These are phyloP conservation scores for Malurus elegans DNA, from an alignment of 2,113 vertebrate species.

Conservation along the genomic window DNA sequence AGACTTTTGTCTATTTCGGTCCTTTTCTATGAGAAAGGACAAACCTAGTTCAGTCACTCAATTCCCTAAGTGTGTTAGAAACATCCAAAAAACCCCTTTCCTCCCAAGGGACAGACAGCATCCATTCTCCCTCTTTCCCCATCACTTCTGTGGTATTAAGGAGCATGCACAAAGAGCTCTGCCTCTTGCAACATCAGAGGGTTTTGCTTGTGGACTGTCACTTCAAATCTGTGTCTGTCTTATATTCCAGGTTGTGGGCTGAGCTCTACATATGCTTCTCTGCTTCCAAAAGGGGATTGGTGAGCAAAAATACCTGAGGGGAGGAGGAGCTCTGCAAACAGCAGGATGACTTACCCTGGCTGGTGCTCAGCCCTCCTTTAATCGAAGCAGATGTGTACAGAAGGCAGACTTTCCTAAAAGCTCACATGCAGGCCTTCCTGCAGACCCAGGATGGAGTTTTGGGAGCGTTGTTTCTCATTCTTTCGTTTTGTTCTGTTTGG, in stretches of 20 bases:
- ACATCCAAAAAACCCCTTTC: background rate
- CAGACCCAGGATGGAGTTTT: background rate
- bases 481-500: background rate
- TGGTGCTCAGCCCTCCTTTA: background rate
- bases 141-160: background rate
- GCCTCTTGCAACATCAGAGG: background rate
- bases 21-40: background rate
- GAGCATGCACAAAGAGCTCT: background rate
- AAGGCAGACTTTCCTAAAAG: background rate
- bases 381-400: background rate
- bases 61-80: rapidly evolving
- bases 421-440: background rate
- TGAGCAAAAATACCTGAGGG: background rate
- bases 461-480: background rate
- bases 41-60: background rate
- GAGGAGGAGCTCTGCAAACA: background rate
- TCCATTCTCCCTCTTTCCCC: background rate
- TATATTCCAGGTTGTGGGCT: background rate
- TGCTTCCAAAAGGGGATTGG: background rate
- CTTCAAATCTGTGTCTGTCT: background rate
- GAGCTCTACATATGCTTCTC: background rate
- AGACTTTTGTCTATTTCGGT: background rate
- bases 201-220: background rate
- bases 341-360: background rate
- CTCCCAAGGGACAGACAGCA: background rate